Evolutionary conservation across 64 coral and sea anemone species (phyloP).

Genomic region (Dendronephthya gigantea): DNA sequence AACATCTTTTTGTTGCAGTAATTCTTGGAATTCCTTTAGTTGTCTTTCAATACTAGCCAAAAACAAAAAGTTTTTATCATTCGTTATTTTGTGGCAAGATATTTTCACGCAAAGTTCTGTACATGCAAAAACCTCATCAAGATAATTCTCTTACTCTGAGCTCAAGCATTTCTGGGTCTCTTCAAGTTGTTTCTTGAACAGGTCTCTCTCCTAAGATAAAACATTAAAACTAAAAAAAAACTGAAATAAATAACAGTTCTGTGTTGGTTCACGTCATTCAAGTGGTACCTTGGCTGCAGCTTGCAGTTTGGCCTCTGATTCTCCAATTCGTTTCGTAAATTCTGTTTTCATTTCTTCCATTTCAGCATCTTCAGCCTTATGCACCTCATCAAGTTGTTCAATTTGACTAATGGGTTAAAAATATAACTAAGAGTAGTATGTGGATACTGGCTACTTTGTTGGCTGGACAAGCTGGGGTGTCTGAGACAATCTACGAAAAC

Average conservation of each 20-base stretch:
- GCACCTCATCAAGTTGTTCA: background rate
- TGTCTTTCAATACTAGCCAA: conserved; percentile 63
- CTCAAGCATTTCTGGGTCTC: conserved; percentile 56
- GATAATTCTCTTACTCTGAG: conserved; percentile 31
- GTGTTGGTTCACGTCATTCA: background rate
- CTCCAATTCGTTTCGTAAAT: conserved; percentile 3
- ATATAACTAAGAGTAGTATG: no score
- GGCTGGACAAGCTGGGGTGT: no score
- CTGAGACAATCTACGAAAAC: background rate
- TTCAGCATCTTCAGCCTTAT: background rate
- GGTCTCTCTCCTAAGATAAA: conserved; percentile 75
- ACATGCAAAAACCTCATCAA: background rate
- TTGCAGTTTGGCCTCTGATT: background rate
- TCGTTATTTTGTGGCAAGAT: no score
- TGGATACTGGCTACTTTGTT: no score
- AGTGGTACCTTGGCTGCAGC: background rate
- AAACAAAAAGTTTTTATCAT: no score
- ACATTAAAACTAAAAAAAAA: background rate
- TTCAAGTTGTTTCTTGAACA: conserved; percentile 52
- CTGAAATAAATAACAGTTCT: no score
- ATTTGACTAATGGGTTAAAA: background rate
- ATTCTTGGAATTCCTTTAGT: conserved; percentile 50
- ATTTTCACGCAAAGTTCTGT: background rate
- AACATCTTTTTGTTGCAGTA: conserved; percentile 78
- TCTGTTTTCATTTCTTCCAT: background rate